Percentiles rank a stretch among this genome's conserved stretches.
Conservation (phyloP, 2,888 invertebrate species). For the Spilarctia lutea region DNA sequence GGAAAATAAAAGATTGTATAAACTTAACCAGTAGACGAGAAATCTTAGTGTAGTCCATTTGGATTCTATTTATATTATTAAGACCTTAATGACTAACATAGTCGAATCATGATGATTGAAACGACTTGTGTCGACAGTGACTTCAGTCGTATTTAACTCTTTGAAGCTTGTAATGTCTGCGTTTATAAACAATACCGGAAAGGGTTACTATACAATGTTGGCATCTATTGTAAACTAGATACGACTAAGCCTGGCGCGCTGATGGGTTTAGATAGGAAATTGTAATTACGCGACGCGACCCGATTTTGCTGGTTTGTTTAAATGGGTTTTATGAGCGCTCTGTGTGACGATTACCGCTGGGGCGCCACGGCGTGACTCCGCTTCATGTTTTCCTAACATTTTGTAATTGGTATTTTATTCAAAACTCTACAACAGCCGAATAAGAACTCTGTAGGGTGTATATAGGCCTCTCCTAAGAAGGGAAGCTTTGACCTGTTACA, state of each 20-base stretch:
- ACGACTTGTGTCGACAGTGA: too few species aligned
- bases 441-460: background rate
- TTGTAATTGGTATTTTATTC: background rate
- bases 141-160: background rate
- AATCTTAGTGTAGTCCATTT: too few species aligned
- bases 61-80: too few species aligned
- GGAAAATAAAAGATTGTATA: too few species aligned
- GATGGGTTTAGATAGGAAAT: background rate
- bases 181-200: background rate
- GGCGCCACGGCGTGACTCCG: background rate
- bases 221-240: background rate
- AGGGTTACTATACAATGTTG: background rate
- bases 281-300: background rate
- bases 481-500: too few species aligned
- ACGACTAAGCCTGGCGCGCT: background rate
- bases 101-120: too few species aligned
- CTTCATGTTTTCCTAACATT: background rate
- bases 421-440: background rate
- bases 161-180: background rate
- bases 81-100: too few species aligned
- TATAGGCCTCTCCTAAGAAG: too few species aligned
- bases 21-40: too few species aligned
- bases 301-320: background rate
- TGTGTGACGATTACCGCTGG: background rate
- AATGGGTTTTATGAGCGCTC: conserved; percentile 1